Conservation (phyloP, 1,140 invertebrate genomes). For the Lepidurus arcticus region DNA sequence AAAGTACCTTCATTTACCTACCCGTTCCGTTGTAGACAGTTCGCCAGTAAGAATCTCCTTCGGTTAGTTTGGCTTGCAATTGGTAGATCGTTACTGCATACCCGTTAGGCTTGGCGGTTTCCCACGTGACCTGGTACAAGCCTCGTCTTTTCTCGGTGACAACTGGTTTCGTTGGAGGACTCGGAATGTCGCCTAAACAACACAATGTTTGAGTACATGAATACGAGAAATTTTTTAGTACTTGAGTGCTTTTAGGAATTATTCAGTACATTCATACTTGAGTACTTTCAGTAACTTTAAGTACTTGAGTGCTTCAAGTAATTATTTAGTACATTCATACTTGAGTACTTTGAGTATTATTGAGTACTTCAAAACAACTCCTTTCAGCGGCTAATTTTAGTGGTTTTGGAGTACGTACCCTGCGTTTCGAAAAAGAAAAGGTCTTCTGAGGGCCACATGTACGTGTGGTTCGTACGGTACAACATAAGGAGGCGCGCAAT, state of each 20-base stretch:
- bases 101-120: conserved; percentile 60
- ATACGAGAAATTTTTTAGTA: background rate
- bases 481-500: conserved; percentile 62
- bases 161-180: conserved; percentile 47
- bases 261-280: too few species aligned
- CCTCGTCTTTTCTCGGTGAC: conserved; percentile 57
- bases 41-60: conserved; percentile 50
- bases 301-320: too few species aligned
- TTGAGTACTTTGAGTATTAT: too few species aligned
- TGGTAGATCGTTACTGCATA: background rate
- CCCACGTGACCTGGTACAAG: conserved; percentile 67
- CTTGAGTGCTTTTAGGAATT: background rate
- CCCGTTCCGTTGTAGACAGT: conserved; percentile 74
- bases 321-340: too few species aligned
- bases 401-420: conserved; percentile 47
- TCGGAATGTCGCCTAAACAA: conserved; percentile 32
- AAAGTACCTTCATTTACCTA: conserved; percentile 39
- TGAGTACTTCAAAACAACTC: background rate
- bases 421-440: conserved; percentile 67
- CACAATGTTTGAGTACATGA: background rate
- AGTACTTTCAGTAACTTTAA: too few species aligned
- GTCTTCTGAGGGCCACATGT: conserved; percentile 60
- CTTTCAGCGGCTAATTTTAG: too few species aligned
- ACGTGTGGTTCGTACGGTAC: conserved; percentile 56
- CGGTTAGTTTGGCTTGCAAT: conserved; percentile 15